A percentile compares a stretch with the other conserved stretches of the same genome.
phyloP scores from a whole-genome alignment of 2,888 invertebrate genomes.

The Phaedon cochleariae region DNA sequence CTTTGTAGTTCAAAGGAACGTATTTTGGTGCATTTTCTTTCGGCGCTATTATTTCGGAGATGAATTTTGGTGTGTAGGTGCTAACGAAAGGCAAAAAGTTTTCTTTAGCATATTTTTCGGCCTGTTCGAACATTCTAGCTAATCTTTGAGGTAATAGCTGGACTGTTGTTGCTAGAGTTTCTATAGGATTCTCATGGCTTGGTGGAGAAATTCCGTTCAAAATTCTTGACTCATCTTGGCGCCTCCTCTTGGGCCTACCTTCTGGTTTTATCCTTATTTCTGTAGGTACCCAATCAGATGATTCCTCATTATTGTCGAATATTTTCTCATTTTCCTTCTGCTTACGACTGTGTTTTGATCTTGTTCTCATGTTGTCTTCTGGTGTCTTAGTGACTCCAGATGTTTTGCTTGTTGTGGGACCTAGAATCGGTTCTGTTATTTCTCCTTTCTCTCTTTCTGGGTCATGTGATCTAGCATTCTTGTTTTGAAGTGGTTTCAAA shows the following conservation, averaged over 20 bases:
- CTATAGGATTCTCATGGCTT: slow-evolving; percentile 51
- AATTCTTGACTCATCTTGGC: slow-evolving; percentile 54
- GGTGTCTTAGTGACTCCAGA: neutral
- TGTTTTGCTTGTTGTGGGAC: slow-evolving; percentile 54
- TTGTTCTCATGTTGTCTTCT: neutral
- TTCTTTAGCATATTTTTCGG: slow-evolving; percentile 82
- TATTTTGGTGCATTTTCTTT: slow-evolving; percentile 51
- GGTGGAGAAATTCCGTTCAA: slow-evolving; percentile 30
- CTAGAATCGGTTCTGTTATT: slow-evolving; percentile 73
- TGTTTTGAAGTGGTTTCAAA: slow-evolving; percentile 69
- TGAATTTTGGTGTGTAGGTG: slow-evolving; percentile 78
- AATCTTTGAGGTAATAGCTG: slow-evolving; percentile 82
- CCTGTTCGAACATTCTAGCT: slow-evolving; percentile 81
- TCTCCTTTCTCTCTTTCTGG: slow-evolving; percentile 61
- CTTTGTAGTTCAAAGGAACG: slow-evolving; percentile 57
- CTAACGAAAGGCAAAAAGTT: slow-evolving; percentile 80
- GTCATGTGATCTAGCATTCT: slow-evolving; percentile 64
- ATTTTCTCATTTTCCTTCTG: neutral
- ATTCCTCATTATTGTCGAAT: slow-evolving; percentile 3
- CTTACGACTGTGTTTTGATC: neutral
- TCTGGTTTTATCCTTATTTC: slow-evolving; percentile 24
- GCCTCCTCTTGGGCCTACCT: slow-evolving; percentile 55
- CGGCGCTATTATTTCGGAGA: slow-evolving; percentile 59
- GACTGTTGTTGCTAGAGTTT: slow-evolving; percentile 67
- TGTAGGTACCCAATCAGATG: slow-evolving; percentile 53